Percentiles rank a stretch among this genome's conserved stretches.
phyloP scores from a whole-genome alignment of 37 sponge, comb jelly and placozoan genomes.

The Theonella swinhoei region DNA sequence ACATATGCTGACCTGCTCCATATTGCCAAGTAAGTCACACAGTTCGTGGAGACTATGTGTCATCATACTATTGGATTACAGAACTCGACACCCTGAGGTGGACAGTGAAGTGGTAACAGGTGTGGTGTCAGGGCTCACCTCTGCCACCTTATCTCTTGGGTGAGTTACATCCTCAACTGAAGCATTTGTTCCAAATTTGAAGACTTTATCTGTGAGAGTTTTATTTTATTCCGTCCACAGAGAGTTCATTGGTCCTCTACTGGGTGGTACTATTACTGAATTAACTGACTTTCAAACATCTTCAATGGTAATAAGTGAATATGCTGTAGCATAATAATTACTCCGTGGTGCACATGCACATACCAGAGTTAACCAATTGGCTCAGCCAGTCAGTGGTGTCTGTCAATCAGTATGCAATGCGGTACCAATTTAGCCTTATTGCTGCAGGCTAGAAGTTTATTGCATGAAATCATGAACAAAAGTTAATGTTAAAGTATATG shows the following conservation, averaged over 20 bases:
- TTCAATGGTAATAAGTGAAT: constrained; percentile 45
- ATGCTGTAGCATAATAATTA: too few relatives aligned
- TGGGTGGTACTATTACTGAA: constrained; percentile 49
- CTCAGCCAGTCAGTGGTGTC: too few relatives aligned
- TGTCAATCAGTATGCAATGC: too few relatives aligned
- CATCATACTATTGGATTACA: neutral
- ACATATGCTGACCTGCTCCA: constrained; percentile 44
- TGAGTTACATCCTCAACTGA: neutral
- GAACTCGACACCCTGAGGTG: neutral
- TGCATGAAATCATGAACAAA: too few relatives aligned
- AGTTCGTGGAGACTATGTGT: neutral
- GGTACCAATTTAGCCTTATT: too few relatives aligned
- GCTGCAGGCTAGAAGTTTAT: too few relatives aligned
- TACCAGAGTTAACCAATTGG: too few relatives aligned
- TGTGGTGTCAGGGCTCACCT: constrained; percentile 38
- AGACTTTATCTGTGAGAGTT: neutral
- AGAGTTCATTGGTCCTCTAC: constrained; percentile 57
- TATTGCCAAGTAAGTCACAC: constrained; percentile 35
- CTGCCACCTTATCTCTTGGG: constrained; percentile 44
- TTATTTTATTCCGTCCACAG: neutral
- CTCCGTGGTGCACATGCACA: too few relatives aligned
- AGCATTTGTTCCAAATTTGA: neutral
- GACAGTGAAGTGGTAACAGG: neutral
- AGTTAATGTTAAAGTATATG: too few relatives aligned
- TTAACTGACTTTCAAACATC: constrained; percentile 23